phyloP scores from a whole-genome alignment of 2,797 vertebrate genomes.

The Merluccius polli region DNA sequence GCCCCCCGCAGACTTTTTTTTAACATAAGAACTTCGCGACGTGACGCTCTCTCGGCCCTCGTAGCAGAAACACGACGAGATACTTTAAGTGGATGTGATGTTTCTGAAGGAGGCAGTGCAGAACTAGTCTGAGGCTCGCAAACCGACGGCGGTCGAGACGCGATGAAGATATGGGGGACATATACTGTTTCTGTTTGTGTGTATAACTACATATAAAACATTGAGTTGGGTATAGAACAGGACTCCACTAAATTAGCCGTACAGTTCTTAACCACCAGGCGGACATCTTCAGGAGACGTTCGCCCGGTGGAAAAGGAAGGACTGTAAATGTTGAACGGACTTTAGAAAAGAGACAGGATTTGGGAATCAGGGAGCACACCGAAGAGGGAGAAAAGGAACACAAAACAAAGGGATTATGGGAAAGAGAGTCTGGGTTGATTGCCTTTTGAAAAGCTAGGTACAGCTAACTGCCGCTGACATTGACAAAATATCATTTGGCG shows the following conservation, averaged over 20 bases:
- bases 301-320: slow-evolving; percentile 50
- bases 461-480: slow-evolving; percentile 15
- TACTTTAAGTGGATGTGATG: neutral
- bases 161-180: slow-evolving; percentile 4
- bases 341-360: slow-evolving; percentile 42
- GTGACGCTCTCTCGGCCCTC: neutral
- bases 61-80: neutral
- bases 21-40: neutral
- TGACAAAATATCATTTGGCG: slow-evolving; percentile 32
- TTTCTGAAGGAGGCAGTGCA: neutral
- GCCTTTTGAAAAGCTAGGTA: slow-evolving; percentile 43
- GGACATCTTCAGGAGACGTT: slow-evolving; percentile 42
- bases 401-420: slow-evolving; percentile 23
- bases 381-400: slow-evolving; percentile 9
- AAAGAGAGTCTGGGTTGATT: slow-evolving; percentile 32
- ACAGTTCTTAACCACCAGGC: slow-evolving; percentile 13
- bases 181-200: slow-evolving; percentile 18
- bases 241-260: slow-evolving; percentile 28
- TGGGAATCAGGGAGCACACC: slow-evolving; percentile 54
- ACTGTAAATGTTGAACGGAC: slow-evolving; percentile 62
- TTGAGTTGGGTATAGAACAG: slow-evolving; percentile 7
- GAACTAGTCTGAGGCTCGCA: slow-evolving; percentile 26
- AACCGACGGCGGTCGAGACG: slow-evolving; percentile 24
- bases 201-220: slow-evolving; percentile 29
- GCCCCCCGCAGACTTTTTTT: no score